These are phyloP conservation scores for Psittacula cyanocephala DNA, from an alignment of 2,113 vertebrate species.

Conservation along the genomic window DNA sequence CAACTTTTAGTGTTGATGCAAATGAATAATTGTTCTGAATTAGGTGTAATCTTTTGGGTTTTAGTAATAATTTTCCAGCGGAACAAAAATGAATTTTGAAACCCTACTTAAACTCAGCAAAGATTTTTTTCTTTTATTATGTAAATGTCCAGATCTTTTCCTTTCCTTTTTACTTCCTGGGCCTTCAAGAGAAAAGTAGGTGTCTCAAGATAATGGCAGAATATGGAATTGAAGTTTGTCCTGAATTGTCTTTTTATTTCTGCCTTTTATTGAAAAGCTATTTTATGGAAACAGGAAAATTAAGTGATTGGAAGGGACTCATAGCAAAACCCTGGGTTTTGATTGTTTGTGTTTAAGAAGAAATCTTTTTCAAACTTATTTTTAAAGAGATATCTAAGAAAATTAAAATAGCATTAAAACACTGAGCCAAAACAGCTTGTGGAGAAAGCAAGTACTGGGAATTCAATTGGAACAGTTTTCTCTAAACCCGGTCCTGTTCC, in stretches of 20 bases:
- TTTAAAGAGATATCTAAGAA: not conserved
- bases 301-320: not conserved
- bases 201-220: not conserved
- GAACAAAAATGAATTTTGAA: not conserved
- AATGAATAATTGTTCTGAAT: not conserved
- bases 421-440: constrained; percentile 14
- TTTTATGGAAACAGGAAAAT: not conserved
- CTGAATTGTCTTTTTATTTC: not conserved
- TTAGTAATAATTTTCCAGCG: not conserved
- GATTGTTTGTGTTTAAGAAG: not conserved
- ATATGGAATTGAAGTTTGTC: not conserved
- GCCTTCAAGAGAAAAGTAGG: not conserved
- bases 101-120: not conserved
- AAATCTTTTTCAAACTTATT: not conserved
- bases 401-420: not conserved
- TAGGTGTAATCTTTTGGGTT: not conserved
- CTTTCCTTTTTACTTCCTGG: not conserved
- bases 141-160: not conserved
- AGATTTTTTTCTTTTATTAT: not conserved
- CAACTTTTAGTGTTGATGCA: not conserved
- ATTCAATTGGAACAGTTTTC: constrained; percentile 17
- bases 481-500: constrained; percentile 10
- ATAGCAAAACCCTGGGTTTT: not conserved
- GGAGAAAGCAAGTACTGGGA: not conserved
- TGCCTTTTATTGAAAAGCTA: not conserved